Conservation (phyloP, 2,888 invertebrate genomes). For the Platynereis dumerilii region DNA sequence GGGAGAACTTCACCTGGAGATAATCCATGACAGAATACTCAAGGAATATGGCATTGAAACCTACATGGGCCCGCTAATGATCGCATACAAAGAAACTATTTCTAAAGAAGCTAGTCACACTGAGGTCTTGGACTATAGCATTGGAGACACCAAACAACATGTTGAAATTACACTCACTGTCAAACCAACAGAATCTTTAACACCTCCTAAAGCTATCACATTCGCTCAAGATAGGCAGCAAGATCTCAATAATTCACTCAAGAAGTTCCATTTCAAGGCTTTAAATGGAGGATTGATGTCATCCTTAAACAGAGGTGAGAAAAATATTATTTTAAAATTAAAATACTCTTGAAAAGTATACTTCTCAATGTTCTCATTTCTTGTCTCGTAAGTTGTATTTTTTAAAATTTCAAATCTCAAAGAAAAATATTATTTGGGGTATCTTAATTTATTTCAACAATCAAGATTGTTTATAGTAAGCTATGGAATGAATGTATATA, state of each 20-base stretch:
- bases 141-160: slow-evolving; percentile 71
- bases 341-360: no score
- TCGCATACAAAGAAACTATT: slow-evolving; percentile 86
- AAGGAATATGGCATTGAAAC: slow-evolving; percentile 90
- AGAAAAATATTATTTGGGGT: no score
- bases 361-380: no score
- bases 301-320: slow-evolving; percentile 46
- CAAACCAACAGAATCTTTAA: slow-evolving; percentile 61
- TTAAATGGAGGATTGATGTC: slow-evolving; percentile 75
- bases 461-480: no score
- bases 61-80: slow-evolving; percentile 88
- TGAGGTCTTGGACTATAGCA: slow-evolving; percentile 70
- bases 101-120: slow-evolving; percentile 53
- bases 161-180: slow-evolving; percentile 73
- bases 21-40: slow-evolving; percentile 85
- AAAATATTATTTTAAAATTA: no score
- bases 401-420: no score
- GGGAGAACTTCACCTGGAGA: slow-evolving; percentile 96
- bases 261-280: slow-evolving; percentile 73
- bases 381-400: no score
- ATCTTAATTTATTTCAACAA: no score
- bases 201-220: slow-evolving; percentile 41
- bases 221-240: slow-evolving; percentile 52
- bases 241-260: slow-evolving; percentile 68
- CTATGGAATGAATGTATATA: no score